phyloP scores from a whole-genome alignment of 1,140 invertebrate species.

The Leptonema lineaticorne region DNA sequence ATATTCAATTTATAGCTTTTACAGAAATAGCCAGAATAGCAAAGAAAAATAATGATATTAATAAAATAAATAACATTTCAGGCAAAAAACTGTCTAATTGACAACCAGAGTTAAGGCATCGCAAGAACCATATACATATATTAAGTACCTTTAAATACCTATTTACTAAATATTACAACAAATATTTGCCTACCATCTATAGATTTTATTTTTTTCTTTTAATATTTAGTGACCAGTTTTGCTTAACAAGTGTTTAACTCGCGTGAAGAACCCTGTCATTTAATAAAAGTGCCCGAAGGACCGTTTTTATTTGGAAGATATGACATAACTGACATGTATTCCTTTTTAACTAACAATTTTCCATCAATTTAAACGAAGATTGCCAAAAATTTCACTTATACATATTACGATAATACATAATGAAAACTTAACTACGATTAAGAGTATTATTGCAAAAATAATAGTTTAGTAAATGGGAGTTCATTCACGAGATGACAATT shows the following conservation, averaged over 20 bases:
- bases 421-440: slow-evolving; percentile 40
- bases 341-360: slow-evolving; percentile 1
- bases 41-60: slow-evolving; percentile 54
- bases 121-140: slow-evolving; percentile 56
- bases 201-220: no score
- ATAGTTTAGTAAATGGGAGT: slow-evolving; percentile 43
- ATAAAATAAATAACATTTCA: slow-evolving; percentile 52
- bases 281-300: slow-evolving; percentile 19
- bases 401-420: no score
- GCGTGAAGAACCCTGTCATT: slow-evolving; percentile 37
- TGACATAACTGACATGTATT: slow-evolving; percentile 21
- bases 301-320: slow-evolving; percentile 36
- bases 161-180: slow-evolving; percentile 57
- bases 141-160: slow-evolving; percentile 60
- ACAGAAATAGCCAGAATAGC: slow-evolving; percentile 58
- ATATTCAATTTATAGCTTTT: slow-evolving; percentile 57
- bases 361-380: no score
- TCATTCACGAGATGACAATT: slow-evolving; percentile 51
- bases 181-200: slow-evolving; percentile 51
- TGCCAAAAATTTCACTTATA: no score
- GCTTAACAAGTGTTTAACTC: slow-evolving; percentile 39
- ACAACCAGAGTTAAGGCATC: slow-evolving; percentile 62
- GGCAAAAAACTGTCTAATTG: slow-evolving; percentile 59
- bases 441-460: slow-evolving; percentile 56
- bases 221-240: slow-evolving; percentile 41